phyloP scores from a whole-genome alignment of 1,140 invertebrate genomes.

The Heliconius melpomene region DNA sequence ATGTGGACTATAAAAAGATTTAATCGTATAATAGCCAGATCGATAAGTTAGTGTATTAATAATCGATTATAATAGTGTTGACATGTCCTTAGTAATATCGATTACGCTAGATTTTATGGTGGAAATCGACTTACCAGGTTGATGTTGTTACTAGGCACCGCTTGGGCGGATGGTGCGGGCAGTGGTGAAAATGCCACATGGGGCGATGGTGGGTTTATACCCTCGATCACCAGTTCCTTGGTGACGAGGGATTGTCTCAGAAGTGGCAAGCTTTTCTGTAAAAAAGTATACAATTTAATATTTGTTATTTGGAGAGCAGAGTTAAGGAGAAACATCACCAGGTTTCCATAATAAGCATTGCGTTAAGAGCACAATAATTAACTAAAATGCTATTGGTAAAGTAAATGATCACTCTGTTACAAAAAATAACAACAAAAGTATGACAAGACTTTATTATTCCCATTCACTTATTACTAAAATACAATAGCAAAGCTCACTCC shows the following conservation, averaged over 20 bases:
- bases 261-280: conserved; percentile 96
- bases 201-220: conserved; percentile 90
- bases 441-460: not conserved
- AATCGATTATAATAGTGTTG: conserved; percentile 13
- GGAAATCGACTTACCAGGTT: not conserved
- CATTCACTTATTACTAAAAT: conserved; percentile 3
- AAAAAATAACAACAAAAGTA: too few species aligned
- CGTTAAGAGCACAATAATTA: not conserved
- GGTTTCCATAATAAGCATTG: not conserved
- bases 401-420: too few species aligned
- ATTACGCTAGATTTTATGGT: not conserved
- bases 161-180: conserved; percentile 46
- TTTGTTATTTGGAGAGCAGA: not conserved
- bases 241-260: conserved; percentile 94
- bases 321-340: not conserved
- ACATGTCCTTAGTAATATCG: not conserved
- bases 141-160: conserved; percentile 31
- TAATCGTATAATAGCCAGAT: not conserved
- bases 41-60: conserved; percentile 12
- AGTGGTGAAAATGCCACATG: conserved; percentile 64
- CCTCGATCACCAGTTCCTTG: conserved; percentile 97
- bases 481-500: conserved; percentile 12
- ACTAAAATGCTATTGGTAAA: not conserved
- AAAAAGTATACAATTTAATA: conserved; percentile 36
- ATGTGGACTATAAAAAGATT: too few species aligned